These are phyloP conservation scores for Octodonta nipae DNA, from an alignment of 2,888 invertebrate genomes.

Conservation along the genomic window DNA sequence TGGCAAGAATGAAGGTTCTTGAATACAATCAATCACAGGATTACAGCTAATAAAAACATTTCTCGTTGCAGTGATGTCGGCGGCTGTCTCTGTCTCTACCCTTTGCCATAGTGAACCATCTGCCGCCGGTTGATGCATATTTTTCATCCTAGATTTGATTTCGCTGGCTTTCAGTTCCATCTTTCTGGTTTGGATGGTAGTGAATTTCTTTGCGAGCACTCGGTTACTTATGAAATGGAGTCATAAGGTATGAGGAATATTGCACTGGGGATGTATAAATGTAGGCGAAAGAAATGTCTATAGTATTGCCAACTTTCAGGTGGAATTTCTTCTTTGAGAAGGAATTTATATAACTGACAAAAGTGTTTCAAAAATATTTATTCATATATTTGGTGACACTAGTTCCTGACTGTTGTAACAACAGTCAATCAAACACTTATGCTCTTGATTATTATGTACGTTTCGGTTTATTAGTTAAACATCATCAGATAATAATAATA, in stretches of 20 bases:
- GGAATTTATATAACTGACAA: too few species aligned
- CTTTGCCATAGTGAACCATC: conserved; percentile 28
- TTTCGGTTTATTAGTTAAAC: too few species aligned
- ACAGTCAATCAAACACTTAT: too few species aligned
- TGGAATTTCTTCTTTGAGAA: too few species aligned
- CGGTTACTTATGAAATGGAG: conserved; percentile 3
- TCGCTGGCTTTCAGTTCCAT: conserved; percentile 20
- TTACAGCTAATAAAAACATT: conserved; percentile 39
- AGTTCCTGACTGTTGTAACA: too few species aligned
- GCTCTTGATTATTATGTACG: too few species aligned
- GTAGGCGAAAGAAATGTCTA: too few species aligned
- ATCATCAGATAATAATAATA: too few species aligned
- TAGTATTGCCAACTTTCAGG: too few species aligned
- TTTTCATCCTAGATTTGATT: conserved; percentile 34
- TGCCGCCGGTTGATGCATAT: conserved; percentile 32
- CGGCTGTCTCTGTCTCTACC: conserved; percentile 22
- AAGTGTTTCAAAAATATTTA: too few species aligned
- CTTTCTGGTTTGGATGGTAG: conserved; percentile 11
- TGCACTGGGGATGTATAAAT: too few species aligned
- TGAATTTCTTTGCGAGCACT: neutral
- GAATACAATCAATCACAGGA: conserved; percentile 38
- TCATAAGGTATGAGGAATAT: conserved; percentile 1
- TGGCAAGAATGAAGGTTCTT: conserved; percentile 16
- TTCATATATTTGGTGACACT: too few species aligned
- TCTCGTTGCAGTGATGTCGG: conserved; percentile 32